A percentile compares a stretch with the other conserved stretches of the same genome.
Conservation (phyloP, 1,140 invertebrate species). For the Hyles euphorbiae region DNA sequence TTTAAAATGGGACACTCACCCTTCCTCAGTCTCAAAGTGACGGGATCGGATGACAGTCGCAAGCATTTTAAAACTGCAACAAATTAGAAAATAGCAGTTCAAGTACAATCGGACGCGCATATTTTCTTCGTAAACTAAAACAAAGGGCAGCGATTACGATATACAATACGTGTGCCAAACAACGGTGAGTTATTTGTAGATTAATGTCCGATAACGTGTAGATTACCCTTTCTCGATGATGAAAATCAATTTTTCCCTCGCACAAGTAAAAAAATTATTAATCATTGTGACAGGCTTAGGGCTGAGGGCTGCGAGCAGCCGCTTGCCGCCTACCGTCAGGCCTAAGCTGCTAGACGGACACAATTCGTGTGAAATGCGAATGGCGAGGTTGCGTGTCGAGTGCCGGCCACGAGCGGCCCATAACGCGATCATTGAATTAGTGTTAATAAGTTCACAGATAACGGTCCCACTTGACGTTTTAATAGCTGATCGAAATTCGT, state of each 20-base stretch:
- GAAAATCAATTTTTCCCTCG: constrained; percentile 25
- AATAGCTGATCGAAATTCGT: constrained; percentile 11
- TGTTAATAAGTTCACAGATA: constrained; percentile 41
- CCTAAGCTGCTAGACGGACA: constrained; percentile 8
- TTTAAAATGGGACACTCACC: constrained; percentile 78
- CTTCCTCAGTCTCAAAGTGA: constrained; percentile 90
- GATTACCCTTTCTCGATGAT: constrained; percentile 22
- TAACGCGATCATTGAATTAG: constrained; percentile 64
- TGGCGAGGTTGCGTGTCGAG: constrained; percentile 46
- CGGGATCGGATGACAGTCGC: constrained; percentile 89
- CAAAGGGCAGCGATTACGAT: constrained; percentile 7
- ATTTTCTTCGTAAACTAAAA: background rate
- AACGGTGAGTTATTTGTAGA: constrained; percentile 26
- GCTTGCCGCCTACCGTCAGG: too few species aligned
- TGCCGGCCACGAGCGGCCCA: constrained; percentile 19
- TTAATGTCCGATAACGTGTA: constrained; percentile 23
- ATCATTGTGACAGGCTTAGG: constrained; percentile 9
- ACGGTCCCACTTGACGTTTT: constrained; percentile 26
- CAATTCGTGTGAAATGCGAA: constrained; percentile 42
- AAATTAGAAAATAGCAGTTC: constrained; percentile 42
- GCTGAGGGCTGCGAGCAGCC: too few species aligned
- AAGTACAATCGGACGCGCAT: constrained; percentile 1
- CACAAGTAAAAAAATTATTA: constrained; percentile 21
- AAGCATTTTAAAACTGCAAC: constrained; percentile 94
- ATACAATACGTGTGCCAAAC: constrained; percentile 15